A percentile compares a stretch with the other conserved stretches of the same genome.
Evolutionary conservation across 2,797 vertebrate genomes (phyloP).

Genomic region (Alcedo atthis): DNA sequence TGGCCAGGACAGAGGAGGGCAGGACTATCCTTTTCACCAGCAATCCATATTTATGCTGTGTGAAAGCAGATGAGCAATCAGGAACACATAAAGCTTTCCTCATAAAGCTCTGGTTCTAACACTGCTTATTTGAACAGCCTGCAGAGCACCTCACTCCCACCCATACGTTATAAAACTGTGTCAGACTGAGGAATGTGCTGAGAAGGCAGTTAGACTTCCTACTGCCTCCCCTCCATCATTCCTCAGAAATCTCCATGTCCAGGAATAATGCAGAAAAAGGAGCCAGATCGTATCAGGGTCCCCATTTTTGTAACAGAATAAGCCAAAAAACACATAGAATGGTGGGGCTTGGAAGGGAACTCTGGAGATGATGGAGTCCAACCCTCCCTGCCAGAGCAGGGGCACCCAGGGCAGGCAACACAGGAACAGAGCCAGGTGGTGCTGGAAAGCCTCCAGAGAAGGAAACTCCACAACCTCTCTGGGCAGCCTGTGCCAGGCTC

Average conservation of each 20-base stretch:
- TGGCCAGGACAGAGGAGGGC: background rate
- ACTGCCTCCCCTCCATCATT: background rate
- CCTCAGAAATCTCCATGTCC: background rate
- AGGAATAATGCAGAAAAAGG: background rate
- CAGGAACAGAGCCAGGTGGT: too few species aligned
- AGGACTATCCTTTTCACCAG: background rate
- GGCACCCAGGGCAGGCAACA: too few species aligned
- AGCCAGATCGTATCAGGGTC: rapidly evolving
- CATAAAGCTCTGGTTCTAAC: background rate
- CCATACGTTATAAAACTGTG: background rate
- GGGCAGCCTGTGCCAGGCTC: too few species aligned
- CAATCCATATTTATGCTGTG: background rate
- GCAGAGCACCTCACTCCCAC: constrained; percentile 27
- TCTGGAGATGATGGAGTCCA: too few species aligned
- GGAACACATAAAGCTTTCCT: background rate
- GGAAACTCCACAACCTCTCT: too few species aligned
- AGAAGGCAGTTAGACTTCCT: background rate
- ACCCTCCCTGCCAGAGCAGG: too few species aligned
- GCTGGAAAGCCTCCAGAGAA: too few species aligned
- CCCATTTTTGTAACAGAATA: background rate
- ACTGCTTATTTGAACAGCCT: background rate
- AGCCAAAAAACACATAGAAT: background rate
- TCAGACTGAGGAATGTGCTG: constrained; percentile 32
- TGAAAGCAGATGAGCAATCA: background rate
- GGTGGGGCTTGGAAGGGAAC: too few species aligned